These are phyloP conservation scores for Drosophila ananassae DNA, from an alignment of 1,140 invertebrate genomes.

Conservation along the genomic window DNA sequence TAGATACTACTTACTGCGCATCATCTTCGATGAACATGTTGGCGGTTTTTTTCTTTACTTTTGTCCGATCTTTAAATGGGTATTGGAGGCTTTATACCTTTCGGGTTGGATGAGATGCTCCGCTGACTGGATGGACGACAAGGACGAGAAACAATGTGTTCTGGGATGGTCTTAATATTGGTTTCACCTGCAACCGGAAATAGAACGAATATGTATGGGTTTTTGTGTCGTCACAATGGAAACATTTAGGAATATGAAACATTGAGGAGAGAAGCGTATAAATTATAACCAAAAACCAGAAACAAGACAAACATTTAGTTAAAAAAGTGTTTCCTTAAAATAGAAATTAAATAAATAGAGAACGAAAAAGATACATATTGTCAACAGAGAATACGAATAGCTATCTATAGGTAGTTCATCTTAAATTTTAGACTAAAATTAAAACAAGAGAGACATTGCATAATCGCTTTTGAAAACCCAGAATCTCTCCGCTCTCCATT, in stretches of 20 bases:
- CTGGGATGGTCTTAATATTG: constrained; percentile 1
- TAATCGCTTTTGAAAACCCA: constrained; percentile 27
- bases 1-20: constrained; percentile 77
- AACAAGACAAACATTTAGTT: constrained; percentile 4
- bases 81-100: constrained; percentile 1
- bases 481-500: not conserved
- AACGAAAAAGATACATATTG: constrained; percentile 30
- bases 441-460: constrained; percentile 45
- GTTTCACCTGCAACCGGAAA: constrained; percentile 61
- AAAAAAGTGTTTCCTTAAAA: not conserved
- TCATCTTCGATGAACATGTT: constrained; percentile 84
- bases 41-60: constrained; percentile 23
- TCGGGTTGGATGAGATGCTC: constrained; percentile 3
- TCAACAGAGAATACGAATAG: constrained; percentile 10
- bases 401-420: constrained; percentile 20
- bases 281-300: not conserved
- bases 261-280: constrained; percentile 4
- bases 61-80: constrained; percentile 16
- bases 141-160: constrained; percentile 49
- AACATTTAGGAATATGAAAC: constrained; percentile 8
- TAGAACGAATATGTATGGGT: constrained; percentile 55
- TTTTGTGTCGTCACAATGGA: constrained; percentile 46
- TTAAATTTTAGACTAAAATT: constrained; percentile 61
- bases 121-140: not conserved
- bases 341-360: constrained; percentile 48